These are phyloP conservation scores for Drosophila meridionalis DNA, from an alignment of 2,888 invertebrate species.

Conservation along the genomic window DNA sequence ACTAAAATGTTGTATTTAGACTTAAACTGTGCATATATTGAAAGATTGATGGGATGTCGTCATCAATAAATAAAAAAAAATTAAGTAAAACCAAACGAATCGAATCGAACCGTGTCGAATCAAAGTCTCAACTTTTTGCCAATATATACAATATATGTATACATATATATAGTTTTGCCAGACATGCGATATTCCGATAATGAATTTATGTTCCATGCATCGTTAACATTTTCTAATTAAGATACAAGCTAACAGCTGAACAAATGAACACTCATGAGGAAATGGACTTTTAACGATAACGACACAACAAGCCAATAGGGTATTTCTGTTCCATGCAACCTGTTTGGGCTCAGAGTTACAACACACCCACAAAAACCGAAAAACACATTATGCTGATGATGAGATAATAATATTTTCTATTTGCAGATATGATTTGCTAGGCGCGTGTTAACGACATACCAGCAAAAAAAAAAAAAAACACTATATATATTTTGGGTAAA, in stretches of 20 bases:
- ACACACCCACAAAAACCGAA: slow-evolving; percentile 53
- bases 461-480: slow-evolving; percentile 17
- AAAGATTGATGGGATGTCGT: slow-evolving; percentile 30
- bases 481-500: slow-evolving; percentile 58
- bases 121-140: slow-evolving; percentile 13
- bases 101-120: slow-evolving; percentile 15
- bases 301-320: slow-evolving; percentile 7
- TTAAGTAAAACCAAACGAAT: slow-evolving; percentile 1
- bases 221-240: slow-evolving; percentile 60
- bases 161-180: slow-evolving; percentile 24
- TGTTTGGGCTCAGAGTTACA: slow-evolving; percentile 19
- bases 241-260: slow-evolving; percentile 48
- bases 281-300: slow-evolving; percentile 54
- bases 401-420: slow-evolving; percentile 77
- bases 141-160: slow-evolving; percentile 1
- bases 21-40: slow-evolving; percentile 33
- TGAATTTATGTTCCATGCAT: slow-evolving; percentile 47
- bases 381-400: slow-evolving; percentile 49
- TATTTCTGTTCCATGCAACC: neutral
- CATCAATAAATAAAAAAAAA: slow-evolving; percentile 14
- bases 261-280: slow-evolving; percentile 25
- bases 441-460: slow-evolving; percentile 61
- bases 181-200: slow-evolving; percentile 56
- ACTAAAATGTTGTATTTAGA: slow-evolving; percentile 2
- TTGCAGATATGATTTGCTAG: slow-evolving; percentile 71